phyloP scores from a whole-genome alignment of 2,888 invertebrate species.

The Exocentrus adspersus region DNA sequence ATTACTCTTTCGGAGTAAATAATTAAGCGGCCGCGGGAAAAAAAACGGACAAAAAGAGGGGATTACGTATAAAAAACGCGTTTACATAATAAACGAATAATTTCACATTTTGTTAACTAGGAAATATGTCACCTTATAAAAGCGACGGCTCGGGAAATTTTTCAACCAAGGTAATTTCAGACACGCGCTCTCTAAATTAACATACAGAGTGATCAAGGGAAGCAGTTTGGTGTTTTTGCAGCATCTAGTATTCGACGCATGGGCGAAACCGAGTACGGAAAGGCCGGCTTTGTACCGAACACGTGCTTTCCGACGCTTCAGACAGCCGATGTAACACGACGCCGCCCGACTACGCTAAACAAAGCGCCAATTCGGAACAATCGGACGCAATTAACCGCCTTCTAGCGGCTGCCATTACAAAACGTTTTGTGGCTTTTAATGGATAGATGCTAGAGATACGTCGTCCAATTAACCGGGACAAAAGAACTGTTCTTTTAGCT shows the following conservation, averaged over 20 bases:
- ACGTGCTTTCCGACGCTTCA: no score
- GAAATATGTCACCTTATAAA: neutral
- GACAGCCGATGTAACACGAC: no score
- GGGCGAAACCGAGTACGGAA: no score
- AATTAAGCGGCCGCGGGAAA: conserved; percentile 26
- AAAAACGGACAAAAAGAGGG: neutral
- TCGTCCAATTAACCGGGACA: conserved; percentile 47
- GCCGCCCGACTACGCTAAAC: neutral
- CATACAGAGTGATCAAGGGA: no score
- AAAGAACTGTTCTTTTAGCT: conserved; percentile 42
- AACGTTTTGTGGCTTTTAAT: conserved; percentile 32
- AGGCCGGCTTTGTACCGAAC: no score
- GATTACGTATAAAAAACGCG: neutral
- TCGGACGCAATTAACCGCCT: conserved; percentile 11
- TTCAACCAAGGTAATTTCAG: no score
- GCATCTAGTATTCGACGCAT: no score
- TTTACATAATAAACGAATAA: conserved; percentile 1
- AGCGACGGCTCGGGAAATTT: neutral
- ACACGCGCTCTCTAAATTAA: no score
- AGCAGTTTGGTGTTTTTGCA: no score
- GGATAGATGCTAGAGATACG: conserved; percentile 37
- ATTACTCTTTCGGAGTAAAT: conserved; percentile 28
- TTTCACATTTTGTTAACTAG: neutral
- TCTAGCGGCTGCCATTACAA: conserved; percentile 16
- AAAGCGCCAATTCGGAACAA: conserved; percentile 7